Evolutionary conservation across 1,140 invertebrate species (phyloP), one percentile per base, ranked within the genome.

Genomic region (Cryptotermes secundus): DNA sequence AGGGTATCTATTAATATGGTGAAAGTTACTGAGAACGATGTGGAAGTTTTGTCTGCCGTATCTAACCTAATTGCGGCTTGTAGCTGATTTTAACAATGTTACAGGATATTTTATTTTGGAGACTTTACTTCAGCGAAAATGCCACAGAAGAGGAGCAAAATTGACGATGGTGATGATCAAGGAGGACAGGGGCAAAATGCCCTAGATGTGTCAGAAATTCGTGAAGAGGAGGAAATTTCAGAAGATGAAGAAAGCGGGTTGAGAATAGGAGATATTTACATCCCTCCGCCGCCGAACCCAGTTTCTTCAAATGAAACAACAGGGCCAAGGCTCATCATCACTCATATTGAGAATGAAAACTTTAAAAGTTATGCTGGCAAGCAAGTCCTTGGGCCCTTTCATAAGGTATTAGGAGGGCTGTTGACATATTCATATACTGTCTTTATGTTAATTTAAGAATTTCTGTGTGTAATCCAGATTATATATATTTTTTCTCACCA

Each of bases 341-440:
- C 94, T 1, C 93, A 97, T 86, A 99, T 99, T 87, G 93, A 95
- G 0, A 99, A 98, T 90, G 92, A 94, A 45, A 98, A 99, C 90
- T 99, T 99, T 89, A 99, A 99, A 91, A 99, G 98, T 88, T 99
- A 99, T 89, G 97, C 96, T 85, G 96, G 96, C 1, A 92, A 92
- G 80, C 93, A 96, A 88, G 90, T 92, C 24, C 90, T 97, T 84
- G 96, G 96, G 1, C 96, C 96, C 3, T 97, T 97, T 90, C 95
- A 97, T 88, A 96, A 96, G 91, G 95, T 95, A 91, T 49, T 10
- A 49, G 9, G 16, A 49, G 9, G 7, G 45, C 9, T 49, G 7
- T 49, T 12, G 2, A 19, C 45, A 49, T 14, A 6, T 2, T 49
- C 45, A 49, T 49, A 19, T 49, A 19, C 2, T 14, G 16, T 49